Conservation (phyloP, 37 sponge, comb jelly and placozoan genomes). For the Beroe forskalii region DNA sequence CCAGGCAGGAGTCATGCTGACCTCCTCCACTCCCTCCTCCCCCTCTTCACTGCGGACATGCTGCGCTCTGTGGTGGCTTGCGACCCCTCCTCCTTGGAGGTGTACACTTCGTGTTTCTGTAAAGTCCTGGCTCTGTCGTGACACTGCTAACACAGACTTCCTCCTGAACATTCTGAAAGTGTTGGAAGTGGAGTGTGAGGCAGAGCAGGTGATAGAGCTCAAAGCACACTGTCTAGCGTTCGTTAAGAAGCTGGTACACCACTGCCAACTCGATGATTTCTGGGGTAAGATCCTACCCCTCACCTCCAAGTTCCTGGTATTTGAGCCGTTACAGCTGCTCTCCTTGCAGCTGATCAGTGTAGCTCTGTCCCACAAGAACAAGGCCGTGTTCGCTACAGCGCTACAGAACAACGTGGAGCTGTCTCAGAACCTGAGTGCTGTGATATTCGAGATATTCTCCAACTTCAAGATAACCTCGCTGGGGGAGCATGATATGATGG, state of each 20-base stretch:
- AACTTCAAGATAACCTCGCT: constrained; percentile 53
- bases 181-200: background rate
- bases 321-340: background rate
- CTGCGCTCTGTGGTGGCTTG: background rate
- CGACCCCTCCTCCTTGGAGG: background rate
- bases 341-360: background rate
- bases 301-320: background rate
- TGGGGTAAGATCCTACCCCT: constrained; percentile 33
- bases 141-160: constrained; percentile 9
- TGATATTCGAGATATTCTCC: constrained; percentile 6
- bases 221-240: constrained; percentile 17
- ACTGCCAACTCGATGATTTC: background rate
- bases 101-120: background rate
- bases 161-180: background rate
- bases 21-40: background rate
- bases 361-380: constrained; percentile 2
- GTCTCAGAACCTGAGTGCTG: background rate
- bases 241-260: background rate
- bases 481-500: constrained; percentile 3
- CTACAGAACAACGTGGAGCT: background rate
- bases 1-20: background rate
- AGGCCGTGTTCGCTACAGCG: background rate
- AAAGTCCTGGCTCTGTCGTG: constrained; percentile 13
- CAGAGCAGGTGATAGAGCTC: background rate
- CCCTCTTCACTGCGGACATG: constrained; percentile 17